phyloP scores from a whole-genome alignment of 2,113 vertebrate genomes.

The Ophiodon elongatus region DNA sequence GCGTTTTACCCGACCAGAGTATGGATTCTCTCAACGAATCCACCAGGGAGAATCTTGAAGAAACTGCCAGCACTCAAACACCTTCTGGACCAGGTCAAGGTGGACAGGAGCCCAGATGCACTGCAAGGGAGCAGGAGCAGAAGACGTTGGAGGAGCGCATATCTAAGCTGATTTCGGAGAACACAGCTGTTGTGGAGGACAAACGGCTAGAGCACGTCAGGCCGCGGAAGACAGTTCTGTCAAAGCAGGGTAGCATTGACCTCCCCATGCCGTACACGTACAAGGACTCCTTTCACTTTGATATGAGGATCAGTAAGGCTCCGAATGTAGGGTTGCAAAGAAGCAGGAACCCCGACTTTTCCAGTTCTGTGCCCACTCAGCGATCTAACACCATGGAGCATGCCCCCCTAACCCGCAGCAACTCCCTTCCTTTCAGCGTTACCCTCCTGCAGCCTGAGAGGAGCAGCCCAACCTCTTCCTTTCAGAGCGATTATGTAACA shows the following conservation, averaged over 20 bases:
- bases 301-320: slow-evolving; percentile 87
- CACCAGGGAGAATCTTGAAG: slow-evolving; percentile 57
- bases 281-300: slow-evolving; percentile 98
- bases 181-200: slow-evolving; percentile 92
- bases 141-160: slow-evolving; percentile 92
- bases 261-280: slow-evolving; percentile 96
- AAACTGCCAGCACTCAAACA: slow-evolving; percentile 9
- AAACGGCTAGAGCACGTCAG: slow-evolving; percentile 91
- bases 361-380: slow-evolving; percentile 92
- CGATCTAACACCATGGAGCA: slow-evolving; percentile 84
- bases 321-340: slow-evolving; percentile 59
- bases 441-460: slow-evolving; percentile 72
- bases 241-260: slow-evolving; percentile 96
- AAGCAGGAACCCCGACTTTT: slow-evolving; percentile 82
- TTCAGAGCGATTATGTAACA: slow-evolving; percentile 61
- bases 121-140: slow-evolving; percentile 84
- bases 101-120: slow-evolving; percentile 51
- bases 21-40: slow-evolving; percentile 83
- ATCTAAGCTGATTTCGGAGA: slow-evolving; percentile 93
- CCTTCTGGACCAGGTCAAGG: slow-evolving; percentile 50
- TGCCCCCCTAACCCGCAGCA: slow-evolving; percentile 90
- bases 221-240: slow-evolving; percentile 92
- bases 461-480: slow-evolving; percentile 41
- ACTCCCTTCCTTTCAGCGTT: slow-evolving; percentile 90
- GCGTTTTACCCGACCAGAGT: slow-evolving; percentile 81